Base-by-base conservation (phyloP, 2,888 invertebrate species). In the Carabus problematicus region DNA sequence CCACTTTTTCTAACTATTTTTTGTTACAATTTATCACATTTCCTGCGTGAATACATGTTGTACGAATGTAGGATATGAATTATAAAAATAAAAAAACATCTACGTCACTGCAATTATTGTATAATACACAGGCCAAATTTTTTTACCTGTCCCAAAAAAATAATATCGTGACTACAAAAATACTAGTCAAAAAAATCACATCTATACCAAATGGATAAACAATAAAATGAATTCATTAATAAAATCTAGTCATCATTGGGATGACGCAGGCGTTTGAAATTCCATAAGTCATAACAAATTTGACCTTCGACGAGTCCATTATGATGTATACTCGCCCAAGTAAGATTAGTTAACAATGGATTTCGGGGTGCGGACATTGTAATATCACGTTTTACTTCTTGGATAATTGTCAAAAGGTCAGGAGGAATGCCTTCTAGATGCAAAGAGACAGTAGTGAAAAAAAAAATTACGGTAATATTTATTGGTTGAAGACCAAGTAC, bases 281-380 rank as follows among this genome's bases (percentile, higher is more conserved):
- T 52, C 14, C 11, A 45, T 7, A 45, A 52, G 52, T 52, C 52
- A 52, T 52, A 52, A 52, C 52, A 52, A 52, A 52, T 52, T 9
- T 52, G 52, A 19, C 52, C 52, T 52, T 52, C 6, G 16, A 29
- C 29, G 29, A 52, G 52, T 52, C 9, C 6, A 16, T 49, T 16
- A 11, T 7, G 45, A 12, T 6, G 16, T 19, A 9, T 14, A 14
- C 18, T 2, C 2, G 29, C 29, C 6, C 29, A 6, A 29, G 6
- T 6, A 29, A 29, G 29, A 29, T 29, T 29, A 3, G 6, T 29
- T 2, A 29, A 29, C 29, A 29, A 29, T 29, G 6, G 29, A 29
- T 29, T 29, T 29, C 29, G 29, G 29, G 29, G 29, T 29, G 29
- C 29, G 29, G 29, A 29, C 3, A n/a, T n/a, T n/a, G 2, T 29